Conservation (phyloP, 2,888 invertebrate species). For the Latheticus oryzae region DNA sequence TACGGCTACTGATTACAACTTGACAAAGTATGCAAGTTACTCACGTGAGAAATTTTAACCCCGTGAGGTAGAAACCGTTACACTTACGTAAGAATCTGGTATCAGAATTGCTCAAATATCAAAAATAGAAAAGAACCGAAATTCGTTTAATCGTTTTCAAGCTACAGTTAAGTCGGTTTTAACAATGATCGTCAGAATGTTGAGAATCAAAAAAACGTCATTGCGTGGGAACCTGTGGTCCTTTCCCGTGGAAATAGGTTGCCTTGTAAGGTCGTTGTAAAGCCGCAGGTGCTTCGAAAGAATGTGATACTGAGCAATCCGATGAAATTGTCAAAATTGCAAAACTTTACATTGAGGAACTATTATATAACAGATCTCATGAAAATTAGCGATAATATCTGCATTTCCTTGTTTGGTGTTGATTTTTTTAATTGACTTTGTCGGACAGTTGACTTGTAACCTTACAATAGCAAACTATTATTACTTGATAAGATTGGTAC, state of each 20-base stretch:
- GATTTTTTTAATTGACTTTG: conserved; percentile 15
- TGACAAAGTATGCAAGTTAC: conserved; percentile 13
- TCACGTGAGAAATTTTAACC: conserved; percentile 23
- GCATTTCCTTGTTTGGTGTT: conserved; percentile 18
- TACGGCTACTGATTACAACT: conserved; percentile 18
- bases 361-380: conserved; percentile 3
- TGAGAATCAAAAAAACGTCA: conserved; percentile 40
- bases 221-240: conserved; percentile 50
- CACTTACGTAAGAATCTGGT: too few species aligned
- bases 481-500: conserved; percentile 8
- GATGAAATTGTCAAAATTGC: not conserved
- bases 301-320: too few species aligned
- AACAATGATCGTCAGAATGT: conserved; percentile 29
- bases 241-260: conserved; percentile 54
- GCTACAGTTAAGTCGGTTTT: conserved; percentile 27
- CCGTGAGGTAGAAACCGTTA: conserved; percentile 10
- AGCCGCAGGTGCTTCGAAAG: conserved; percentile 37
- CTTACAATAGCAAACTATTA: conserved; percentile 5
- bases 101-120: conserved; percentile 6
- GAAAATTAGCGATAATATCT: not conserved
- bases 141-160: conserved; percentile 15
- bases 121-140: conserved; percentile 3
- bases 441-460: conserved; percentile 18
- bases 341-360: too few species aligned
- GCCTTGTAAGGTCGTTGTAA: conserved; percentile 54